Evolutionary conservation across 2,113 vertebrate genomes (phyloP).

Genomic region (Pao palembangensis): DNA sequence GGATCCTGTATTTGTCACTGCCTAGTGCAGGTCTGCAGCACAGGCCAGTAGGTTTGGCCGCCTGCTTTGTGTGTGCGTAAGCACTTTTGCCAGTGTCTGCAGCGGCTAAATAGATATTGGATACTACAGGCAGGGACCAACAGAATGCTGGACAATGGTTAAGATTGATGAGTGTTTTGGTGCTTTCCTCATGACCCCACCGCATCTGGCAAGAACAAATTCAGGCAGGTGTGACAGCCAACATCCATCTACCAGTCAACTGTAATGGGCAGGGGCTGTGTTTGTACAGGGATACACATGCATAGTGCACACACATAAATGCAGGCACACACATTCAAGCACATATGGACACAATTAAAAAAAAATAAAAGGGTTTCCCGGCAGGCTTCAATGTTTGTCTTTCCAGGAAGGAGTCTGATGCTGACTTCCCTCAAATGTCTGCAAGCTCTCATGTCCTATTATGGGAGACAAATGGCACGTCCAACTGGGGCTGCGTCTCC

Average conservation of each 20-base stretch:
- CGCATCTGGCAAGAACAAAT: constrained; percentile 73
- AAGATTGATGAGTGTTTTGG: constrained; percentile 80
- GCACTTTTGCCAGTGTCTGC: constrained; percentile 66
- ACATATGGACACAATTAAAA: neutral
- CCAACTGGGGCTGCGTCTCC: constrained; percentile 16
- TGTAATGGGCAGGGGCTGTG: constrained; percentile 40
- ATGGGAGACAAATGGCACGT: constrained; percentile 64
- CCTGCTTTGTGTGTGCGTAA: constrained; percentile 55
- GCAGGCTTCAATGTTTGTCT: constrained; percentile 48
- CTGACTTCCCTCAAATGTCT: constrained; percentile 63
- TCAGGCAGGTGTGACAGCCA: constrained; percentile 75
- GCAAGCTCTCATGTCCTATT: constrained; percentile 66
- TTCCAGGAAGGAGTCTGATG: constrained; percentile 62
- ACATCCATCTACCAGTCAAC: constrained; percentile 76
- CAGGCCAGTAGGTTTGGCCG: constrained; percentile 43
- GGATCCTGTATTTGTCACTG: neutral
- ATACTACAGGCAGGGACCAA: constrained; percentile 50
- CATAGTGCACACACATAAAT: neutral
- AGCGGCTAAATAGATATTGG: constrained; percentile 76
- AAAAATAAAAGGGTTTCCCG: constrained; percentile 50
- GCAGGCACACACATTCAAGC: constrained; percentile 4
- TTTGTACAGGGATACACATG: constrained; percentile 26
- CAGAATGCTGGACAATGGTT: constrained; percentile 67
- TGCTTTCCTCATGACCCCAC: constrained; percentile 70
- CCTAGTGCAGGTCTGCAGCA: constrained; percentile 28